Conservation (phyloP, 2,888 invertebrate species). For the Criorhina ranunculi region DNA sequence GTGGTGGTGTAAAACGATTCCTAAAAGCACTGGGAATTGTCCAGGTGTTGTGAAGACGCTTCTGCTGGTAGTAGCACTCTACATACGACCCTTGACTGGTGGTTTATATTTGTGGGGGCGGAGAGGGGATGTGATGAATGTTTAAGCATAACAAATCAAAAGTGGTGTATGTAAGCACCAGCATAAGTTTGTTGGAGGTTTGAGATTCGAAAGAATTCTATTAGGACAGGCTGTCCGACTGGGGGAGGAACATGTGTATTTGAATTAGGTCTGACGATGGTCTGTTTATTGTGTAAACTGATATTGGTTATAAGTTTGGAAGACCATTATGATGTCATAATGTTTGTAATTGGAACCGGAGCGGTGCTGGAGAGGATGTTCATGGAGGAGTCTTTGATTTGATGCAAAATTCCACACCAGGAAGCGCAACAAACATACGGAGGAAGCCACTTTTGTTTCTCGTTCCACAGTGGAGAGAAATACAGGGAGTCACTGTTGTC, state of each 20-base stretch:
- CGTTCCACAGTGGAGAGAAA: too few species aligned
- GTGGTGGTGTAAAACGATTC: constrained; percentile 68
- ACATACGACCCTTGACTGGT: constrained; percentile 32
- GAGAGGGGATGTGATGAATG: constrained; percentile 39
- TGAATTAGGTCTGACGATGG: neutral
- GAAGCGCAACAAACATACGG: too few species aligned
- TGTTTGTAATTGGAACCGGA: too few species aligned
- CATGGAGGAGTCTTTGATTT: too few species aligned
- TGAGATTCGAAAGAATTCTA: constrained; percentile 2
- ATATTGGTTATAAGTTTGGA: too few species aligned
- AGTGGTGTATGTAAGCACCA: constrained; percentile 31
- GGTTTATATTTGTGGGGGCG: neutral
- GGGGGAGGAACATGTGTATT: neutral
- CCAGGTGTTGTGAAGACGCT: constrained; percentile 58
- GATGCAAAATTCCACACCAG: too few species aligned
- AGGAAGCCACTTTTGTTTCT: too few species aligned
- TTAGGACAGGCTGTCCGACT: neutral
- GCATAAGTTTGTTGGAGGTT: constrained; percentile 32
- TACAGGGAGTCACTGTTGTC: too few species aligned
- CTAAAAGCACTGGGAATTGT: constrained; percentile 72
- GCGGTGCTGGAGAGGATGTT: too few species aligned
- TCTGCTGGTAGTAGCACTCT: constrained; percentile 34
- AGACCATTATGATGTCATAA: too few species aligned
- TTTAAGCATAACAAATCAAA: constrained; percentile 45
- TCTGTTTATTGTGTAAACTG: too few species aligned